Conservation (phyloP, 2,113 vertebrate genomes). For the Salvelinus fontinalis region DNA sequence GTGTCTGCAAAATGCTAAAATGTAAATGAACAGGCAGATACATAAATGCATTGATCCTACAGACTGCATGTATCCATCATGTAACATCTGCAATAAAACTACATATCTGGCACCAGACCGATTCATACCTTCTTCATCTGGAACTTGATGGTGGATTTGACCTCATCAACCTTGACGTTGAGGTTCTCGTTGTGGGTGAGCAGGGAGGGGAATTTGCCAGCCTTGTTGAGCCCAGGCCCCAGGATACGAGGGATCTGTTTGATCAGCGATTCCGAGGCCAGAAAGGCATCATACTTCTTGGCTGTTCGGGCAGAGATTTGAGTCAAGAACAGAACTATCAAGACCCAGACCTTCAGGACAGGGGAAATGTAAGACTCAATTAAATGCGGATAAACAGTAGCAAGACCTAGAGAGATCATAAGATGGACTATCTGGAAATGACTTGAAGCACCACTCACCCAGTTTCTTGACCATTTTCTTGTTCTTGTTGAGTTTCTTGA, state of each 20-base stretch:
- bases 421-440: not conserved
- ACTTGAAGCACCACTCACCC: slow-evolving; percentile 63
- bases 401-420: not conserved
- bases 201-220: slow-evolving; percentile 94
- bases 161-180: slow-evolving; percentile 93
- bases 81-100: not conserved
- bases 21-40: no score
- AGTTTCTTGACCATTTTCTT: slow-evolving; percentile 95
- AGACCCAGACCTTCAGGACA: not conserved
- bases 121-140: slow-evolving; percentile 96
- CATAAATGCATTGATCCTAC: not conserved
- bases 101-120: not conserved
- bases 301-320: slow-evolving; percentile 66
- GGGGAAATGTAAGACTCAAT: no score
- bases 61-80: no score
- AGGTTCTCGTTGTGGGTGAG: slow-evolving; percentile 98
- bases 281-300: slow-evolving; percentile 96
- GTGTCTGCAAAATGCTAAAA: no score
- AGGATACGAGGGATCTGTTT: slow-evolving; percentile 95
- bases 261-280: slow-evolving; percentile 96
- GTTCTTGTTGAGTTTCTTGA: slow-evolving; percentile 98
- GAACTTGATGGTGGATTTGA: slow-evolving; percentile 98
- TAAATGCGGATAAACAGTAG: no score
- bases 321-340: not conserved
- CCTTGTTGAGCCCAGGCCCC: slow-evolving; percentile 95